These are phyloP conservation scores for Rhingia rostrata DNA, from an alignment of 2,888 invertebrate species.

Conservation along the genomic window DNA sequence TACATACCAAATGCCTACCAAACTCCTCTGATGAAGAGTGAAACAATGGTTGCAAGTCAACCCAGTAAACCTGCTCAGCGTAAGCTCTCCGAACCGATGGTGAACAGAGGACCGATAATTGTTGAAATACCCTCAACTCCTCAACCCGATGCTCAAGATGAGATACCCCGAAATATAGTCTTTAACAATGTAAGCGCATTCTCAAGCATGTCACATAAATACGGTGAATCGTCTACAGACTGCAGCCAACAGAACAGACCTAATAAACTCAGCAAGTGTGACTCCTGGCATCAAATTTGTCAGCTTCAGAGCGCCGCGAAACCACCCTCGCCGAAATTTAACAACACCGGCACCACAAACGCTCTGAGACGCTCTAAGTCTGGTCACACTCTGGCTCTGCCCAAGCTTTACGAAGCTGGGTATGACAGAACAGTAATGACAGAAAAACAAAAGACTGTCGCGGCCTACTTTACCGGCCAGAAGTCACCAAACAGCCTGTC, in stretches of 20 bases:
- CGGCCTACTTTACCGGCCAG: conserved; percentile 87
- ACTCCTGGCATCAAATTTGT: conserved; percentile 91
- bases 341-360: conserved; percentile 74
- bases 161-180: conserved; percentile 81
- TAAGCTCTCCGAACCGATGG: conserved; percentile 56
- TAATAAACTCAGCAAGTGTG: conserved; percentile 87
- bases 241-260: conserved; percentile 76
- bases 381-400: conserved; percentile 88
- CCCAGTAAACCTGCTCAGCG: conserved; percentile 53
- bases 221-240: conserved; percentile 75
- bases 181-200: conserved; percentile 82
- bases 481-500: conserved; percentile 82
- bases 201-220: conserved; percentile 80
- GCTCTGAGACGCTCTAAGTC: conserved; percentile 86
- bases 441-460: conserved; percentile 89
- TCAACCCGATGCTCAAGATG: conserved; percentile 78
- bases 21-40: conserved; percentile 77
- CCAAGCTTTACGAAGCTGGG: conserved; percentile 92
- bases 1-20: conserved; percentile 82
- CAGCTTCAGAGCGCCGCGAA: conserved; percentile 78
- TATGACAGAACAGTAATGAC: conserved; percentile 87
- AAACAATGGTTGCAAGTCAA: conserved; percentile 39
- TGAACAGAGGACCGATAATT: conserved; percentile 77
- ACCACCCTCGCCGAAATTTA: conserved; percentile 78
- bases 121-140: conserved; percentile 81